Conservation (phyloP, 1,140 invertebrate species). For the Popillia japonica region DNA sequence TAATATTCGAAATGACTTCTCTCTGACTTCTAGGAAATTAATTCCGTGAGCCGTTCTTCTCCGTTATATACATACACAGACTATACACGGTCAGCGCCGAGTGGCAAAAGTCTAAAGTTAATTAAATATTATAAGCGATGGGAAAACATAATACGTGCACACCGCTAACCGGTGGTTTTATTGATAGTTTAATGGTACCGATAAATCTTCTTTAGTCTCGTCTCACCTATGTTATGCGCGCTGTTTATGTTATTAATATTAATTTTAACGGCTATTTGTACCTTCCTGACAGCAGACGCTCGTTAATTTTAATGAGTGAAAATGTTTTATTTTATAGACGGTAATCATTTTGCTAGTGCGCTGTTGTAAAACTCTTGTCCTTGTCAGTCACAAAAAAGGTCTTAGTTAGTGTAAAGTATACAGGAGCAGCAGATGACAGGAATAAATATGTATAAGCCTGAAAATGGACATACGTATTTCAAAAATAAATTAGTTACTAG, state of each 20-base stretch:
- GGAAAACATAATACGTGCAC: slow-evolving; percentile 12
- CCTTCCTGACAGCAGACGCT: slow-evolving; percentile 3
- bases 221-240: slow-evolving; percentile 7
- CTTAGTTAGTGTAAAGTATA: too few relatives aligned
- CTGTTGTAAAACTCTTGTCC: background rate
- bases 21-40: slow-evolving; percentile 25
- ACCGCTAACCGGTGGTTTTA: background rate
- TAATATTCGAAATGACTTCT: slow-evolving; percentile 28
- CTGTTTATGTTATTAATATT: slow-evolving; percentile 16
- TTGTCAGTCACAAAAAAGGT: background rate
- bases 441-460: too few relatives aligned
- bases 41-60: slow-evolving; percentile 8
- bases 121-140: slow-evolving; percentile 26
- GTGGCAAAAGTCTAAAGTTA: slow-evolving; percentile 22
- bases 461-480: too few relatives aligned
- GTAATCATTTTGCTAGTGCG: background rate
- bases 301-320: slow-evolving; percentile 11
- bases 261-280: slow-evolving; percentile 19
- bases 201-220: slow-evolving; percentile 21
- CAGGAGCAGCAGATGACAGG: too few relatives aligned
- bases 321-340: slow-evolving; percentile 11
- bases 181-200: slow-evolving; percentile 15
- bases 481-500: too few relatives aligned
- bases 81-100: background rate
- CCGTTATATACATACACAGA: background rate